phyloP scores from a whole-genome alignment of 2,113 vertebrate species.

The Crypturellus undulatus region DNA sequence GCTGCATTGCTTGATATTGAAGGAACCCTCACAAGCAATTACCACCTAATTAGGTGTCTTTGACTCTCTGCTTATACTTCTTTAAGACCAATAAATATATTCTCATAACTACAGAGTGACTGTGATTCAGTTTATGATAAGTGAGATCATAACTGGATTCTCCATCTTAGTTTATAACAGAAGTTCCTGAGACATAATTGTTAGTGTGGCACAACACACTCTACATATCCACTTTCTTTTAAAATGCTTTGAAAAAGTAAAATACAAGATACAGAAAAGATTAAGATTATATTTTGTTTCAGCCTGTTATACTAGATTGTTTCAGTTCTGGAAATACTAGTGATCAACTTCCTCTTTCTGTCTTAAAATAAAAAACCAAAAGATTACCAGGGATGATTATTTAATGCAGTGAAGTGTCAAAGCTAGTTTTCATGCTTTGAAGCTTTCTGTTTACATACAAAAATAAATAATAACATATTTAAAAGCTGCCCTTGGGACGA shows the following conservation, averaged over 20 bases:
- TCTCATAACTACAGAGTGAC: neutral
- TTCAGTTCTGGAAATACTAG: conserved; percentile 16
- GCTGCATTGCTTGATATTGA: neutral
- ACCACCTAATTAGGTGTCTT: neutral
- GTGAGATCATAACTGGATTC: neutral
- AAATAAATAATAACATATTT: neutral
- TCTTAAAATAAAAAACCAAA: conserved; percentile 57
- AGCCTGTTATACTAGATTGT: neutral
- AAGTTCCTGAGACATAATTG: neutral
- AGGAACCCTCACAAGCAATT: neutral
- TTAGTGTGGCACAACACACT: neutral
- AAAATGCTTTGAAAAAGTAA: neutral
- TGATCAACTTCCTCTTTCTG: conserved; percentile 30
- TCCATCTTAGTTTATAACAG: neutral
- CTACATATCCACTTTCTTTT: neutral
- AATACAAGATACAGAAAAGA: neutral
- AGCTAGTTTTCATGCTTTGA: neutral
- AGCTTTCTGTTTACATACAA: neutral
- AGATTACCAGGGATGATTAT: conserved; percentile 53
- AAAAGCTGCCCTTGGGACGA: neutral
- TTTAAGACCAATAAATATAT: neutral
- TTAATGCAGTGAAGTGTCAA: conserved; percentile 42
- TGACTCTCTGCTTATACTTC: neutral
- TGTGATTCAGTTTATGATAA: neutral
- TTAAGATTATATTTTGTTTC: neutral